Evolutionary conservation across 2,888 invertebrate genomes (phyloP).

Genomic region (Tetragonula carbonaria): DNA sequence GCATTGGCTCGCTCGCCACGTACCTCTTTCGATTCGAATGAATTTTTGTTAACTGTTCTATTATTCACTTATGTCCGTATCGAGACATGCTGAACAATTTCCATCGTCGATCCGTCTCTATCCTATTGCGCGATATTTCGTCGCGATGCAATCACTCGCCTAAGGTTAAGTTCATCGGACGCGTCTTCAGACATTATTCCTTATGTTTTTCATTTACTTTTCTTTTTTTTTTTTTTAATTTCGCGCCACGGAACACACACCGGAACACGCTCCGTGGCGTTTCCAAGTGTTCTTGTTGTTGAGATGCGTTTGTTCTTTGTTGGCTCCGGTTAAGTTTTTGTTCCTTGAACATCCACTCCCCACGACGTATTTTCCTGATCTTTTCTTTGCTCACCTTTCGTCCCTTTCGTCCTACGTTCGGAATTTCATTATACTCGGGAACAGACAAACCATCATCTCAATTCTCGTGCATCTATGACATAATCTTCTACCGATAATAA

Average conservation of each 20-base stretch:
- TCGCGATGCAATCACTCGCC: conserved; percentile 6
- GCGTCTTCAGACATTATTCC: conserved; percentile 16
- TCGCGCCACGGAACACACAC: background rate
- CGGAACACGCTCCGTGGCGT: background rate
- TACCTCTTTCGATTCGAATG: conserved; percentile 17
- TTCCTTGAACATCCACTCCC: too few species aligned
- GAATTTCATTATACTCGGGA: conserved; percentile 52
- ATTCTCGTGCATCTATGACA: conserved; percentile 41
- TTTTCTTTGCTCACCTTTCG: background rate
- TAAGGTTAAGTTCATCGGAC: conserved; percentile 11
- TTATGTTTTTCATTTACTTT: too few species aligned
- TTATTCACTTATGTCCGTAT: background rate
- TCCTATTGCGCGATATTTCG: background rate
- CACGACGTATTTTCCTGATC: background rate
- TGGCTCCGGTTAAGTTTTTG: background rate
- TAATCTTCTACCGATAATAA: conserved; percentile 30
- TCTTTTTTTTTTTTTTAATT: background rate
- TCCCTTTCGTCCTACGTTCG: background rate
- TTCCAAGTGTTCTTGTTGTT: conserved; percentile 50
- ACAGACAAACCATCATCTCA: conserved; percentile 36
- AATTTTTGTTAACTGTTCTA: background rate
- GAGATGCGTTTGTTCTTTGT: conserved; percentile 49
- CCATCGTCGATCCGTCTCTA: background rate
- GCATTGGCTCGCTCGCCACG: conserved; percentile 8
- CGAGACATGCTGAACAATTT: background rate